These are phyloP conservation scores for Dermochelys coriacea DNA, from an alignment of 2,797 vertebrate genomes.

Conservation along the genomic window DNA sequence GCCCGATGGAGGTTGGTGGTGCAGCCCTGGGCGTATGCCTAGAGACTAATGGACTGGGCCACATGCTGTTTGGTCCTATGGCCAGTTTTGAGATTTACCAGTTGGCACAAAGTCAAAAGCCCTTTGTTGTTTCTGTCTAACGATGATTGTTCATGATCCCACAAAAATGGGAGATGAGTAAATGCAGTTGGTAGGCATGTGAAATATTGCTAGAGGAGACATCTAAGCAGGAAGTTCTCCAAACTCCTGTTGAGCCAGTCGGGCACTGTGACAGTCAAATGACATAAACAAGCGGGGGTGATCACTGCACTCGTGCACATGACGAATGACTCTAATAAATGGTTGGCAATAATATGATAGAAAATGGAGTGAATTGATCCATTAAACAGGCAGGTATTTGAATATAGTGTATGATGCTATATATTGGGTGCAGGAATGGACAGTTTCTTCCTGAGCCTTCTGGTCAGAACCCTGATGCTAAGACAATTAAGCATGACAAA, in stretches of 20 bases:
- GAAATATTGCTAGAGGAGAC: background rate
- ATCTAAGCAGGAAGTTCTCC: background rate
- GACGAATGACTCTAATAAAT: background rate
- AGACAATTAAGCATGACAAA: background rate
- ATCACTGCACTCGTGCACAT: background rate
- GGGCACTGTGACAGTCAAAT: background rate
- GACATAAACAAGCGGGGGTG: background rate
- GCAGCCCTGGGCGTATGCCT: too few relatives aligned
- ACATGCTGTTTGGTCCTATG: background rate
- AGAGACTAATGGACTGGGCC: too few relatives aligned
- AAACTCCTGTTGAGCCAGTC: background rate
- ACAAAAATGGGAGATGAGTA: background rate
- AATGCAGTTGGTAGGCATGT: background rate
- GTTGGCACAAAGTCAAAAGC: background rate
- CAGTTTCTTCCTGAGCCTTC: background rate
- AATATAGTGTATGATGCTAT: background rate
- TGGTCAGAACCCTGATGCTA: background rate
- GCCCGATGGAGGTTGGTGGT: too few relatives aligned
- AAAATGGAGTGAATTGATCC: background rate
- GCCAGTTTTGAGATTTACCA: background rate
- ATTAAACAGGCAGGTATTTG: background rate
- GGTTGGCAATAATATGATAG: background rate
- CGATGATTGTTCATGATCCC: accelerated
- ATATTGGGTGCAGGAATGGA: background rate
- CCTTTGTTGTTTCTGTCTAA: background rate